phyloP scores from a whole-genome alignment of 2,113 vertebrate species.

The Ammodytes dubius region DNA sequence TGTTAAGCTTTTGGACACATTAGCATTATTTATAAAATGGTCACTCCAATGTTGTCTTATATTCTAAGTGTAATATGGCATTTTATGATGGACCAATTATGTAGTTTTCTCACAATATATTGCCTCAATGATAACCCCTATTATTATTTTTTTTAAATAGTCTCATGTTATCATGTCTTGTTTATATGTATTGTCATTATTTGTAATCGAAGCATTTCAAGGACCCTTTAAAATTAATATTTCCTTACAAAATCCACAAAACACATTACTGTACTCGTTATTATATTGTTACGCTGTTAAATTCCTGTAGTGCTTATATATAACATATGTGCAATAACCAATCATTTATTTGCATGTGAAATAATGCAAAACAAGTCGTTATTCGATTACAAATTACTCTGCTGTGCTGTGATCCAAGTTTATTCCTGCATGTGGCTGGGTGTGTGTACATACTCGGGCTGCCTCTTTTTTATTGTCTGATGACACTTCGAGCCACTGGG shows the following conservation, averaged over 20 bases:
- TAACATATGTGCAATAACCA: neutral
- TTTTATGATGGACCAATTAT: neutral
- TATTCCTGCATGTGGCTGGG: neutral
- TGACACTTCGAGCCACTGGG: slow-evolving; percentile 1
- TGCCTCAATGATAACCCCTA: neutral
- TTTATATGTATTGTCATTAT: neutral
- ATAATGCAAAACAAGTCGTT: neutral
- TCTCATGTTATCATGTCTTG: neutral
- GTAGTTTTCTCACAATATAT: neutral
- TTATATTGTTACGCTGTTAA: neutral
- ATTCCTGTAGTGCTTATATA: neutral
- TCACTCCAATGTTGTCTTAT: neutral
- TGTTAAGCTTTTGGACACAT: too few species aligned
- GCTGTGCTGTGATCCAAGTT: too few species aligned
- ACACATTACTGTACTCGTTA: neutral
- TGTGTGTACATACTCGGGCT: neutral
- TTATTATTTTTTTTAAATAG: neutral
- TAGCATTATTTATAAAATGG: neutral
- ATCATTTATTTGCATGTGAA: neutral
- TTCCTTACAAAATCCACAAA: too few species aligned
- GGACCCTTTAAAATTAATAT: too few species aligned
- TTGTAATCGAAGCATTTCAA: too few species aligned
- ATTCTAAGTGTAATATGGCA: neutral
- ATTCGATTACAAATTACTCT: neutral
- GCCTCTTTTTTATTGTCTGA: slow-evolving; percentile 18